Evolutionary conservation across 2,888 invertebrate genomes (phyloP).

Genomic region (Philopedon plagiatum): DNA sequence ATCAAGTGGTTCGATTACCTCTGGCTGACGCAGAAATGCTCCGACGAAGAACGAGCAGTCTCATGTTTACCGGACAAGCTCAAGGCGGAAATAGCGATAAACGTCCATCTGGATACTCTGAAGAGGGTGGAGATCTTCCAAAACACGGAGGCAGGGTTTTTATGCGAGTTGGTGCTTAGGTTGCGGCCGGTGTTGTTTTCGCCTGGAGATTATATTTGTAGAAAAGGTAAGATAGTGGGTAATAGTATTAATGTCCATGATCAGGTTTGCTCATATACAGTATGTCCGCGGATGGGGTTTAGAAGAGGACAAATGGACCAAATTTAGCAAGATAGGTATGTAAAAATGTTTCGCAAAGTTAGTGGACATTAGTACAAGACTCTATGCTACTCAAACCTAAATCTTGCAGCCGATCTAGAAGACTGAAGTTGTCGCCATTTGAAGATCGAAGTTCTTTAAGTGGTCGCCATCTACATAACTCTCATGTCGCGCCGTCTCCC

Average conservation of each 20-base stretch:
- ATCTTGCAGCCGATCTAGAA: too few species aligned
- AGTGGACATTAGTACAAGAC: too few species aligned
- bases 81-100: slow-evolving; percentile 99
- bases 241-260: neutral
- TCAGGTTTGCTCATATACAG: too few species aligned
- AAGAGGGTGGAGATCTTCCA: slow-evolving; percentile 99
- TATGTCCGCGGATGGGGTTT: too few species aligned
- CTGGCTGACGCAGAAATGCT: slow-evolving; percentile 98
- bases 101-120: slow-evolving; percentile 98
- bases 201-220: slow-evolving; percentile 98
- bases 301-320: too few species aligned
- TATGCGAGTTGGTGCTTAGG: slow-evolving; percentile 95
- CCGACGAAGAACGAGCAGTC: slow-evolving; percentile 96
- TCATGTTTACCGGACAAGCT: slow-evolving; percentile 97
- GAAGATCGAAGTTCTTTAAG: too few species aligned
- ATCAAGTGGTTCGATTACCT: slow-evolving; percentile 99
- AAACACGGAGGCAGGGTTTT: slow-evolving; percentile 98
- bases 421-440: too few species aligned
- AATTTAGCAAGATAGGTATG: too few species aligned
- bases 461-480: too few species aligned
- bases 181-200: slow-evolving; percentile 97
- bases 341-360: too few species aligned
- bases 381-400: too few species aligned
- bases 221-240: slow-evolving; percentile 85
- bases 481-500: too few species aligned